Conservation (phyloP, 2,888 invertebrate genomes). For the Bembecia ichneumoniformis region DNA sequence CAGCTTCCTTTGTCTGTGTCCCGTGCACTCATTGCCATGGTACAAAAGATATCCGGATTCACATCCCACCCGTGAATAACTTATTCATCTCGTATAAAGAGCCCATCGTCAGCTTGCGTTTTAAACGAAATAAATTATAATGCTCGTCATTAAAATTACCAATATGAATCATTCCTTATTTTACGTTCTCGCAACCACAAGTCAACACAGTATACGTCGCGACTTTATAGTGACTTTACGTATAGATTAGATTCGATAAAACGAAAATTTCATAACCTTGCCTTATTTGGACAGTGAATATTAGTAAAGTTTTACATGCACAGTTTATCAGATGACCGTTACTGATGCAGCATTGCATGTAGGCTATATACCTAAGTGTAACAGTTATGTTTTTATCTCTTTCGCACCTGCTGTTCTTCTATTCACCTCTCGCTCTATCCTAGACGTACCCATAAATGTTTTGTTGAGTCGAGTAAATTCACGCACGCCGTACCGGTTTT, state of each 20-base stretch:
- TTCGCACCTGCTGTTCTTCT: too few species aligned
- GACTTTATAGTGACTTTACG: constrained; percentile 28
- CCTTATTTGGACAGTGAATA: constrained; percentile 5
- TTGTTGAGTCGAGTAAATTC: background rate
- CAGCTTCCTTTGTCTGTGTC: too few species aligned
- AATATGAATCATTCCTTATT: constrained; percentile 14
- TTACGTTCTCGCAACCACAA: constrained; percentile 4
- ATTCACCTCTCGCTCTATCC: background rate
- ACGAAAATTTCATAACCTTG: background rate
- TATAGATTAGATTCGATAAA: constrained; percentile 1
- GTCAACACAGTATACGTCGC: constrained; percentile 26
- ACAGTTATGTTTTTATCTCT: too few species aligned
- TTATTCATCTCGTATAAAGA: too few species aligned
- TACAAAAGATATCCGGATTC: too few species aligned
- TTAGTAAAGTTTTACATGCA: background rate
- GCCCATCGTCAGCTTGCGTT: too few species aligned
- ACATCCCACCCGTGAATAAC: too few species aligned
- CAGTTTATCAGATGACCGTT: background rate
- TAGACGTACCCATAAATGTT: background rate
- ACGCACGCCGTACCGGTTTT: background rate
- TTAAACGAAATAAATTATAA: too few species aligned
- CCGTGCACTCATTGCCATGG: too few species aligned
- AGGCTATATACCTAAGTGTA: too few species aligned
- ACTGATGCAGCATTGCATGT: too few species aligned
- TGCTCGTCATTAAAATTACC: constrained; percentile 2